Percentiles rank a stretch among this genome's conserved stretches.
Evolutionary conservation across 2,888 invertebrate genomes (phyloP).

Genomic region (Amphipyra berbera): DNA sequence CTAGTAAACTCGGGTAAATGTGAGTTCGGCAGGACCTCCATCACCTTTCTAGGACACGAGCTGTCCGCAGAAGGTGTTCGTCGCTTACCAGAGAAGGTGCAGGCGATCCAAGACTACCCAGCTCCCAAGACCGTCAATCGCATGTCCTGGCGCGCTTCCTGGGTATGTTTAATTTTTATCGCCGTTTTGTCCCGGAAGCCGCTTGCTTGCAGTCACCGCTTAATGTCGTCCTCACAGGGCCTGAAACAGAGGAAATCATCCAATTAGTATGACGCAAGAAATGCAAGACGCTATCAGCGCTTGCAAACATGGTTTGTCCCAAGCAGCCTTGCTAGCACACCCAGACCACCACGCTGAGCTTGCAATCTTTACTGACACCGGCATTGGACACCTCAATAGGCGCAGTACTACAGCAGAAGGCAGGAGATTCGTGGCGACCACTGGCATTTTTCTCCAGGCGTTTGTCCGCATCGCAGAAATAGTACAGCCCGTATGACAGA

Average conservation of each 20-base stretch:
- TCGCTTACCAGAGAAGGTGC: too few species aligned
- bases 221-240: constrained; percentile 12
- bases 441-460: constrained; percentile 70
- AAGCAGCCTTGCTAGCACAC: constrained; percentile 64
- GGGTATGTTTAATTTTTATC: constrained; percentile 53
- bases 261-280: constrained; percentile 41
- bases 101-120: too few species aligned
- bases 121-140: too few species aligned
- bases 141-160: constrained; percentile 40
- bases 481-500: constrained; percentile 68
- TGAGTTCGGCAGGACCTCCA: too few species aligned
- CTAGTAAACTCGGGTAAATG: too few species aligned
- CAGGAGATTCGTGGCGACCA: constrained; percentile 60
- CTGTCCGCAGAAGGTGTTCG: too few species aligned
- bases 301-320: constrained; percentile 57
- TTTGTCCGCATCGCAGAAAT: constrained; percentile 62
- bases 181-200: constrained; percentile 28
- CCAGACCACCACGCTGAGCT: constrained; percentile 60
- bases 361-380: constrained; percentile 66
- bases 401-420: too few species aligned
- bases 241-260: too few species aligned
- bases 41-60: too few species aligned
- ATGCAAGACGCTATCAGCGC: constrained; percentile 49
- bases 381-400: constrained; percentile 70
- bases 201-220: constrained; percentile 37